A percentile compares a stretch with the other conserved stretches of the same genome.
Conservation (phyloP, 1,140 invertebrate genomes). For the Meteorus sp. region DNA sequence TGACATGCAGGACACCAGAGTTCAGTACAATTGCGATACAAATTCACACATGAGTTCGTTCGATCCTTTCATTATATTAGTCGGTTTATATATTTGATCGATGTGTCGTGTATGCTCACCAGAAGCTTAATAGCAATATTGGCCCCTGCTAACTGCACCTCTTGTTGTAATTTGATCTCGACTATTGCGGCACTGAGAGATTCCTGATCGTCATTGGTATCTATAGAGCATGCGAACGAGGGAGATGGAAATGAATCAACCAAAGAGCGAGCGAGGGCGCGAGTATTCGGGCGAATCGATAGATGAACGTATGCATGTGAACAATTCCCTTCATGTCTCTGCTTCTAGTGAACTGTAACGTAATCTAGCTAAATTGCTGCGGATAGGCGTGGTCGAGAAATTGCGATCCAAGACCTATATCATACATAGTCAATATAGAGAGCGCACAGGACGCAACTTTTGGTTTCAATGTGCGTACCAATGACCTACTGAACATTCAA, state of each 20-base stretch:
- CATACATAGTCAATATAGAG: constrained; percentile 22
- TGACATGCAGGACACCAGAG: no score
- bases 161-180: constrained; percentile 25
- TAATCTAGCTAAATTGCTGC: constrained; percentile 46
- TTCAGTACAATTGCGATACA: no score
- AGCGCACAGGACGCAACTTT: background rate
- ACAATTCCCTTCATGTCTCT: background rate
- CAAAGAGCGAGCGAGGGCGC: background rate
- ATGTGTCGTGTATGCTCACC: constrained; percentile 20
- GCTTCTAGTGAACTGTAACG: constrained; percentile 31
- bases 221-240: background rate
- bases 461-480: no score
- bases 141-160: constrained; percentile 26
- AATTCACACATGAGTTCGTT: no score
- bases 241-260: background rate
- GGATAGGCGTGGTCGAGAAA: constrained; percentile 29
- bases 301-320: background rate
- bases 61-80: no score
- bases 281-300: background rate
- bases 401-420: constrained; percentile 25
- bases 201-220: constrained; percentile 22
- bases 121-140: constrained; percentile 30
- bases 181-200: constrained; percentile 23
- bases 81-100: constrained; percentile 19
- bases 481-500: no score